Conservation (phyloP, 2,113 vertebrate species). For the Turdus rufiventris region DNA sequence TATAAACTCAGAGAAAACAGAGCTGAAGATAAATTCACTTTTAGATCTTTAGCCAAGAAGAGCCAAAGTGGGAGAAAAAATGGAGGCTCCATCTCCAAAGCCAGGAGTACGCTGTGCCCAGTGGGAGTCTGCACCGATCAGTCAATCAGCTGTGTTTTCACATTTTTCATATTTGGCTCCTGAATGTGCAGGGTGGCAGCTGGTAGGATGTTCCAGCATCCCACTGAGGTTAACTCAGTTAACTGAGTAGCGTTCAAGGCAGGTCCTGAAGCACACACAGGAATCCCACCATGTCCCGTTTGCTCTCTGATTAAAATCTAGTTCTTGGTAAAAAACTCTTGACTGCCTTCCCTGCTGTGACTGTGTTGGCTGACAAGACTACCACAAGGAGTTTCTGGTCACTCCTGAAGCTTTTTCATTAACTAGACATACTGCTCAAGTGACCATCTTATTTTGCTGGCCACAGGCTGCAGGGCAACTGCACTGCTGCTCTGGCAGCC, state of each 20-base stretch:
- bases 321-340: background rate
- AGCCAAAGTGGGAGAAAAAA: background rate
- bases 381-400: background rate
- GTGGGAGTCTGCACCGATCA: background rate
- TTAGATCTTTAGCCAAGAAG: background rate
- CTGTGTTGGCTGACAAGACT: background rate
- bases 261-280: background rate
- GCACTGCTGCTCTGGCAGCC: background rate
- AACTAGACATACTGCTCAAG: background rate
- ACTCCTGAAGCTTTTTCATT: background rate
- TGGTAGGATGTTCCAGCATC: background rate
- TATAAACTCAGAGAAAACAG: background rate
- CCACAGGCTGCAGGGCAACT: background rate
- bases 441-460: background rate
- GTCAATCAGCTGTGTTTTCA: background rate
- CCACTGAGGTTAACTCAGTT: background rate
- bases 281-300: background rate
- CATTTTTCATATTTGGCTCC: background rate
- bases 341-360: background rate
- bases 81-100: background rate
- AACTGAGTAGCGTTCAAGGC: background rate
- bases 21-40: background rate
- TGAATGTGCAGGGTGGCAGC: background rate
- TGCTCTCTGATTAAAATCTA: background rate
- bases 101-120: background rate